Evolutionary conservation across 2,797 vertebrate genomes (phyloP), one percentile per base, ranked within the genome.

Genomic region (Scyliorhinus canicula): DNA sequence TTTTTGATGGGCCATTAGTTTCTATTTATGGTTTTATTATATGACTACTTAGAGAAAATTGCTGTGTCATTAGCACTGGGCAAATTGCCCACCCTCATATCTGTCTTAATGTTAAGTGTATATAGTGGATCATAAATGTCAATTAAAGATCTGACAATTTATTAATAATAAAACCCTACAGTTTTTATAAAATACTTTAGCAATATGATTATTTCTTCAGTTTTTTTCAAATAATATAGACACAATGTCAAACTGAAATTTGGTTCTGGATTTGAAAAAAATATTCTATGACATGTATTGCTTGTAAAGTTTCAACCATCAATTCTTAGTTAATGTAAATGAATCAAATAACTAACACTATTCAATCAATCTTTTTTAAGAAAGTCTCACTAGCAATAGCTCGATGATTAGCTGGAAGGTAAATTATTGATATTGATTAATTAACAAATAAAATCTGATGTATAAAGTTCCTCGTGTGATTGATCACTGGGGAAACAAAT

Each of bases 1-100:
- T 97, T 97, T 96, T 96, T 96, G 97, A 98, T 97, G 97, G 97
- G 96, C 96, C 96, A 97, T 97, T 98, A 97, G 96, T 97, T 98
- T 97, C 97, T 96, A 97, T 97, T 97, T 97, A 97, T 97, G 96
- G 95, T 96, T 94, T 94, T 94, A 94, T 94, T 94, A 96, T 96
- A 96, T 95, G 96, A 97, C 96, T 97, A 97, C 97, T 97, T 97
- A 97, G 96, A 96, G 95, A 96, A 97, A 97, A 97, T 97, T 97
- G 97, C 97, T 97, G 96, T 97, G 96, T 95, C 96, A 97, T 97
- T 97, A 97, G 96, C 95, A 95, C 95, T 95, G 96, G 97, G 97
- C 97, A 97, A 96, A 96, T 95, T 98, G 97, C 97, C 97, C 96
- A 96, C 96, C 96, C 97, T 96, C 96, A 97, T 96, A 97, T 97